phyloP scores from a whole-genome alignment of 2,797 vertebrate genomes.

The Poecilia wingei region DNA sequence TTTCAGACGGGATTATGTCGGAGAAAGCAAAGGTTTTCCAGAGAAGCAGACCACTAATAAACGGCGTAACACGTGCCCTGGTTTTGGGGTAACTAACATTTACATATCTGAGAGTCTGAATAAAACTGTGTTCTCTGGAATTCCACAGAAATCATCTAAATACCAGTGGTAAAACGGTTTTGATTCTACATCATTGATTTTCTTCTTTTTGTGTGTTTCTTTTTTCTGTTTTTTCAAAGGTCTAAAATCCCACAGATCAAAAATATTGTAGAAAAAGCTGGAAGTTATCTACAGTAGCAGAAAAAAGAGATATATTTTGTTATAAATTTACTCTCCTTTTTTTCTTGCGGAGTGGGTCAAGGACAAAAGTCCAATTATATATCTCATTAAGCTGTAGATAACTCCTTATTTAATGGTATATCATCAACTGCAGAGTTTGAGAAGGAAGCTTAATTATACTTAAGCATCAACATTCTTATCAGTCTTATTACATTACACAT shows the following conservation, averaged over 20 bases:
- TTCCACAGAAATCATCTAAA: neutral
- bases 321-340: neutral
- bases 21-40: slow-evolving; percentile 49
- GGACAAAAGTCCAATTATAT: neutral
- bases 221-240: neutral
- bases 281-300: neutral
- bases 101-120: neutral
- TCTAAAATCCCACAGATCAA: neutral
- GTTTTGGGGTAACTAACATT: neutral
- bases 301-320: neutral
- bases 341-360: neutral
- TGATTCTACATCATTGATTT: neutral
- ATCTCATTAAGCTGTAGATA: neutral
- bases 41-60: neutral
- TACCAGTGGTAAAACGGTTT: neutral
- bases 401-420: neutral
- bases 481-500: neutral
- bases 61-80: neutral
- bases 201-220: neutral
- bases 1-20: slow-evolving; percentile 17
- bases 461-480: neutral
- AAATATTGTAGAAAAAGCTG: neutral
- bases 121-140: neutral
- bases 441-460: neutral
- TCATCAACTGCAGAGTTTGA: neutral